Conservation (phyloP, 2,797 vertebrate genomes). For the Balearica regulorum region DNA sequence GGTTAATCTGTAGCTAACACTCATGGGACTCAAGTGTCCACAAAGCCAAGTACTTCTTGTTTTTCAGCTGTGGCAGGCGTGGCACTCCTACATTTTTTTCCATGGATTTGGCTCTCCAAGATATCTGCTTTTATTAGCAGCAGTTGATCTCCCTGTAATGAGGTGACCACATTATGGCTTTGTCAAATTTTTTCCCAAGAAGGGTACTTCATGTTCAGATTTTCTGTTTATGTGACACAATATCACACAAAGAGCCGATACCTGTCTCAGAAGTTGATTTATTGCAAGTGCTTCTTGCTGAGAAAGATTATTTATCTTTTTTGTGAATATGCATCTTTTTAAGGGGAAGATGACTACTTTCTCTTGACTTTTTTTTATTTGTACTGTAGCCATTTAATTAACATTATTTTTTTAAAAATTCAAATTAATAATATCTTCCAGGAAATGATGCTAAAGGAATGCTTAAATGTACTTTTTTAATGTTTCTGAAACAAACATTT, state of each 20-base stretch:
- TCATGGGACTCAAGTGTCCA: not conserved
- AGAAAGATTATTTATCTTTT: constrained; percentile 16
- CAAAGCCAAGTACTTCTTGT: not conserved
- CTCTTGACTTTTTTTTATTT: not conserved
- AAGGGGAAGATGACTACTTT: not conserved
- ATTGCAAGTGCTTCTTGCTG: constrained; percentile 13
- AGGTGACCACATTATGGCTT: not conserved
- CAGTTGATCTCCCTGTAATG: constrained; percentile 6
- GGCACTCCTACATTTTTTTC: not conserved
- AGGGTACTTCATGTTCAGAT: constrained; percentile 29
- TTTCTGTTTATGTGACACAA: constrained; percentile 28
- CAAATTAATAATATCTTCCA: not conserved
- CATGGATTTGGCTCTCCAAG: not conserved
- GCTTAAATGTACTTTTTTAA: not conserved
- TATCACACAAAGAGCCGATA: not conserved
- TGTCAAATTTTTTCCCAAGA: constrained; percentile 24
- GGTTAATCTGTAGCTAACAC: not conserved
- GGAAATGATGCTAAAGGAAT: not conserved
- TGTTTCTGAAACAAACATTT: constrained; percentile 3
- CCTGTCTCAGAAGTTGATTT: constrained; percentile 7
- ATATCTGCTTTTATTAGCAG: constrained; percentile 20
- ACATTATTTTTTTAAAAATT: not conserved
- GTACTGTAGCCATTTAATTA: not conserved
- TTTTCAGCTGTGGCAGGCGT: not conserved
- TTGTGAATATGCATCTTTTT: not conserved